Percentiles rank a stretch among this genome's conserved stretches.
Conservation (phyloP, 2,113 vertebrate species). For the Okapia johnstoni region DNA sequence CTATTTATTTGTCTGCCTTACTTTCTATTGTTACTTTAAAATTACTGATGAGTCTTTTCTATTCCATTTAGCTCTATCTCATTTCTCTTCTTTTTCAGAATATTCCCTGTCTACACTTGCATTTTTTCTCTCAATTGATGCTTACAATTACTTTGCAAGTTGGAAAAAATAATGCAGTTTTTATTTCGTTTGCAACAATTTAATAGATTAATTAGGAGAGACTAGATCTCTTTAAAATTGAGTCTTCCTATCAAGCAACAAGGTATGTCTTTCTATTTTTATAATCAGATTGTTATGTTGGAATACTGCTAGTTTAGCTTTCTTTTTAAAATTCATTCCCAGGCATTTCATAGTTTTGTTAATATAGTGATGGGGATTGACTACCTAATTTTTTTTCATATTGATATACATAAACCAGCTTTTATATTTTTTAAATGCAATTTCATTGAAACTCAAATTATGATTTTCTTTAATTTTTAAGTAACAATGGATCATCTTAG, state of each 20-base stretch:
- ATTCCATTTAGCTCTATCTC: constrained; percentile 1
- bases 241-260: constrained; percentile 24
- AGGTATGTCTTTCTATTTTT: constrained; percentile 57
- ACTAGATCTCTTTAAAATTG: constrained; percentile 41
- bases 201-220: constrained; percentile 50
- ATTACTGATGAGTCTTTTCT: neutral
- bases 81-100: constrained; percentile 65
- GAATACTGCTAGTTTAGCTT: neutral
- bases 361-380: neutral
- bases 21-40: neutral
- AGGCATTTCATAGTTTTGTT: neutral
- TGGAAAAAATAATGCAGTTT: constrained; percentile 42
- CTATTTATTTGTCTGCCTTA: neutral
- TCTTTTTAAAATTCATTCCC: neutral
- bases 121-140: constrained; percentile 24
- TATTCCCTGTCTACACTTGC: neutral
- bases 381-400: neutral
- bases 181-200: constrained; percentile 26
- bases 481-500: neutral
- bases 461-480: neutral
- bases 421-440: neutral
- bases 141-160: constrained; percentile 33
- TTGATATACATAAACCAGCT: neutral
- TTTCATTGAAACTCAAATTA: neutral
- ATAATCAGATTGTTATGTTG: neutral